phyloP scores from a whole-genome alignment of 1,140 invertebrate genomes.

The Sitophilus oryzae region DNA sequence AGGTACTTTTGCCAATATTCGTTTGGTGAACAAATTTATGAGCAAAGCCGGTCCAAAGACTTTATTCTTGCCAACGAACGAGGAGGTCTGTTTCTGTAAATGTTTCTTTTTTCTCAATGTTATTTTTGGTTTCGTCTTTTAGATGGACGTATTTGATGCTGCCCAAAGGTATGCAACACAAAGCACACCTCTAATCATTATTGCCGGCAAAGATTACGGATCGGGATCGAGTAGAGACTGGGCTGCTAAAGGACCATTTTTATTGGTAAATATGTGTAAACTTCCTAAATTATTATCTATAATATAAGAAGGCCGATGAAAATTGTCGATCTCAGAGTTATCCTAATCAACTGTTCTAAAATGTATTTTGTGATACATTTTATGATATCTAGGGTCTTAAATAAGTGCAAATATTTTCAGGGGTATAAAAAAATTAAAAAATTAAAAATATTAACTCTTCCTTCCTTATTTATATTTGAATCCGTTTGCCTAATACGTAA shows the following conservation, averaged over 20 bases:
- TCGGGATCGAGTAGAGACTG: slow-evolving; percentile 94
- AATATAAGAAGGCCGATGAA: too few species aligned
- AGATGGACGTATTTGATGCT: slow-evolving; percentile 95
- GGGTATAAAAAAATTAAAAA: too few species aligned
- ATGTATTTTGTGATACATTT: too few species aligned
- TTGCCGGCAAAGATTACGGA: slow-evolving; percentile 97
- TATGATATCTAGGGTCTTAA: too few species aligned
- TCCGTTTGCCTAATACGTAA: too few species aligned
- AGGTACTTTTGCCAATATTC: slow-evolving; percentile 98
- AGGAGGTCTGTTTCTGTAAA: slow-evolving; percentile 55
- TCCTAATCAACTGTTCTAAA: too few species aligned
- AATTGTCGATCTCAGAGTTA: too few species aligned
- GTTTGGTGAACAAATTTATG: slow-evolving; percentile 90
- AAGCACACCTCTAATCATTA: slow-evolving; percentile 68
- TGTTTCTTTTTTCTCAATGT: neutral
- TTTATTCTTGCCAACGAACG: slow-evolving; percentile 77
- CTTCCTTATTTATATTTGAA: too few species aligned
- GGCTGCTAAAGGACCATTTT: slow-evolving; percentile 96
- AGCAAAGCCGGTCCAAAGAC: slow-evolving; percentile 80
- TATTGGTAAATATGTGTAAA: slow-evolving; percentile 58
- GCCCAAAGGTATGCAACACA: slow-evolving; percentile 75
- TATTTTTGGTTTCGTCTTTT: slow-evolving; percentile 20
- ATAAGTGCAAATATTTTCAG: too few species aligned
- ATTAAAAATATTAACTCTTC: too few species aligned
- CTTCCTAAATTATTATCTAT: too few species aligned